phyloP scores from a whole-genome alignment of 2,888 invertebrate genomes.

The Cephalotes varians region DNA sequence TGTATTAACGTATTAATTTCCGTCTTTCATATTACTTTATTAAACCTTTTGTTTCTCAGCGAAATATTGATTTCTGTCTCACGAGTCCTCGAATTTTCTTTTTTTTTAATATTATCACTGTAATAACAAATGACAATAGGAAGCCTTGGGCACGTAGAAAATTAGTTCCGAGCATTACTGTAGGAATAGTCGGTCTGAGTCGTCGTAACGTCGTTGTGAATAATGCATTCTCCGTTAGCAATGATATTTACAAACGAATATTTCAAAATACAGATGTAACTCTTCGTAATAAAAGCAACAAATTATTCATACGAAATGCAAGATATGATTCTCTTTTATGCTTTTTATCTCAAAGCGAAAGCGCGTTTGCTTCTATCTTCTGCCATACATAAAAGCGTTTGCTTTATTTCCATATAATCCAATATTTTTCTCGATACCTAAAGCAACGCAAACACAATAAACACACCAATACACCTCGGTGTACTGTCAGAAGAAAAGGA shows the following conservation, averaged over 20 bases:
- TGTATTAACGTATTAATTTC: neutral
- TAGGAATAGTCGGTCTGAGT: neutral
- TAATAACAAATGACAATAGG: constrained; percentile 10
- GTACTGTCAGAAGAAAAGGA: constrained; percentile 3
- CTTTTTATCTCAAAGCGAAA: constrained; percentile 4
- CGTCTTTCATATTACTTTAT: neutral
- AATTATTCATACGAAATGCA: constrained; percentile 38
- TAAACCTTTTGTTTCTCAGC: neutral
- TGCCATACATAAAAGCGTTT: constrained; percentile 7
- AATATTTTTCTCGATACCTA: constrained; percentile 32
- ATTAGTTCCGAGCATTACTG: constrained; percentile 14
- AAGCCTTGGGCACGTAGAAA: constrained; percentile 7
- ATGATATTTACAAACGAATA: constrained; percentile 39
- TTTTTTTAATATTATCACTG: neutral
- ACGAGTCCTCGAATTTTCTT: neutral
- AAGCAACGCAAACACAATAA: neutral
- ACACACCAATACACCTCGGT: neutral
- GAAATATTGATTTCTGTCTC: neutral
- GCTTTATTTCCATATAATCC: constrained; percentile 24
- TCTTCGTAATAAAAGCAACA: neutral
- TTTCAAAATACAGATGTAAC: constrained; percentile 7
- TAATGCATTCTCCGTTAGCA: constrained; percentile 22
- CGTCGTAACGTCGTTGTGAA: constrained; percentile 25
- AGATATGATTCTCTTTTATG: constrained; percentile 1
- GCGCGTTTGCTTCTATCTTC: neutral